A percentile compares a stretch with the other conserved stretches of the same genome.
These are phyloP conservation scores for Fregetta grallaria DNA, from an alignment of 2,113 vertebrate species.

Conservation along the genomic window DNA sequence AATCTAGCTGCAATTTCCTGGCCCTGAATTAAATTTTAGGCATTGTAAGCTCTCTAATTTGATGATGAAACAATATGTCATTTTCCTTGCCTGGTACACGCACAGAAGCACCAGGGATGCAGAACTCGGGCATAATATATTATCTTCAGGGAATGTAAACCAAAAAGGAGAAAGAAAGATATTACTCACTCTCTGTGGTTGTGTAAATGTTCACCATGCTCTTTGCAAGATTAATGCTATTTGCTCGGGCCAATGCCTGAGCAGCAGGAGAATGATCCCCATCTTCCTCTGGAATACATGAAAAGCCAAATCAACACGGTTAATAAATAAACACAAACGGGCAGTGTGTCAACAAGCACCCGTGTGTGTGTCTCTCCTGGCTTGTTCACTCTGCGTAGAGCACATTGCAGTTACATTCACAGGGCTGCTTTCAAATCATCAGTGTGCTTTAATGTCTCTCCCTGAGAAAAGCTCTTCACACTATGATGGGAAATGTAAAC, in stretches of 20 bases:
- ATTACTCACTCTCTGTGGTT: conserved; percentile 70
- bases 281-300: conserved; percentile 58
- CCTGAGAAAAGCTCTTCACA: background rate
- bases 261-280: background rate
- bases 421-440: background rate
- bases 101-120: background rate
- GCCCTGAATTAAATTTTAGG: conserved; percentile 33
- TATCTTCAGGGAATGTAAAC: background rate
- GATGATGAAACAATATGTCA: conserved; percentile 27
- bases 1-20: conserved; percentile 20
- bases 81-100: background rate
- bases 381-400: background rate
- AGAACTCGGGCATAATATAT: background rate
- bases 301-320: conserved; percentile 7
- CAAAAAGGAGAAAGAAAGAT: background rate
- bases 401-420: background rate
- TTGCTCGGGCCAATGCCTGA: conserved; percentile 42
- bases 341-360: background rate
- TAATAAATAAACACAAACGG: background rate
- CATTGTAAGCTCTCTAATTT: conserved; percentile 23
- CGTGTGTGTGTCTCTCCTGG: background rate
- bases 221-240: conserved; percentile 57
- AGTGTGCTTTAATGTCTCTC: background rate
- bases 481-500: background rate
- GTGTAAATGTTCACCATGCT: conserved; percentile 76